Percentiles rank a stretch among this genome's conserved stretches.
These are phyloP conservation scores for Encarsia formosa DNA, from an alignment of 2,888 invertebrate genomes.

Conservation along the genomic window DNA sequence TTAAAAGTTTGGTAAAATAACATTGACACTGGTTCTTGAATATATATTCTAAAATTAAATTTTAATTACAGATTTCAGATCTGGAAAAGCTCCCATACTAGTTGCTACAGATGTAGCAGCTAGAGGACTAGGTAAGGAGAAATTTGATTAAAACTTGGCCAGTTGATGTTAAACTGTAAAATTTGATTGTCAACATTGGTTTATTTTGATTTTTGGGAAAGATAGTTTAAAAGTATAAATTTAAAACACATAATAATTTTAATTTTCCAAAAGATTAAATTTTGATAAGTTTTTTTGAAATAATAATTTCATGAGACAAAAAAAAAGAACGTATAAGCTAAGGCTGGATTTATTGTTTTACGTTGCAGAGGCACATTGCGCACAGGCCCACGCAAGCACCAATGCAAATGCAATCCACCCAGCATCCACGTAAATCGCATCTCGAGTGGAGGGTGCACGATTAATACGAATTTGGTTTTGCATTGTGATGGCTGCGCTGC, in stretches of 20 bases:
- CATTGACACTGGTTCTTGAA: too few species aligned
- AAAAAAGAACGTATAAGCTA: conserved; percentile 10
- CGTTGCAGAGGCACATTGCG: conserved; percentile 53
- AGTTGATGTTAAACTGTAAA: conserved; percentile 19
- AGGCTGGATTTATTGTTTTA: conserved; percentile 52
- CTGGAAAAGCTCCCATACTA: conserved; percentile 80
- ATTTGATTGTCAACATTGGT: conserved; percentile 7
- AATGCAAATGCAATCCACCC: conserved; percentile 48
- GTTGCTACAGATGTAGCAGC: conserved; percentile 95
- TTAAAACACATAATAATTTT: not conserved
- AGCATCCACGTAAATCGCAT: too few species aligned
- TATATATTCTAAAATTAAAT: not conserved
- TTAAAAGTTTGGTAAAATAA: too few species aligned
- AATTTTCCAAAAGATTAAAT: conserved; percentile 2
- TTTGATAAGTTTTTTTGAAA: conserved; percentile 9
- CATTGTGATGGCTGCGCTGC: conserved; percentile 53
- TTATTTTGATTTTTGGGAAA: conserved; percentile 14
- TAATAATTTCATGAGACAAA: conserved; percentile 15
- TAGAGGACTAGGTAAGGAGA: conserved; percentile 74
- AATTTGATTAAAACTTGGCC: not conserved
- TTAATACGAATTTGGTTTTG: conserved; percentile 36
- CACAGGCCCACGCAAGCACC: conserved; percentile 52
- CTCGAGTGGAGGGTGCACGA: too few species aligned
- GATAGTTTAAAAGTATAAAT: conserved; percentile 6
- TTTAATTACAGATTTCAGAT: conserved; percentile 67